A percentile compares a stretch with the other conserved stretches of the same genome.
These are phyloP conservation scores for Laodelphax striatellus DNA, from an alignment of 1,140 invertebrate genomes.

Conservation along the genomic window DNA sequence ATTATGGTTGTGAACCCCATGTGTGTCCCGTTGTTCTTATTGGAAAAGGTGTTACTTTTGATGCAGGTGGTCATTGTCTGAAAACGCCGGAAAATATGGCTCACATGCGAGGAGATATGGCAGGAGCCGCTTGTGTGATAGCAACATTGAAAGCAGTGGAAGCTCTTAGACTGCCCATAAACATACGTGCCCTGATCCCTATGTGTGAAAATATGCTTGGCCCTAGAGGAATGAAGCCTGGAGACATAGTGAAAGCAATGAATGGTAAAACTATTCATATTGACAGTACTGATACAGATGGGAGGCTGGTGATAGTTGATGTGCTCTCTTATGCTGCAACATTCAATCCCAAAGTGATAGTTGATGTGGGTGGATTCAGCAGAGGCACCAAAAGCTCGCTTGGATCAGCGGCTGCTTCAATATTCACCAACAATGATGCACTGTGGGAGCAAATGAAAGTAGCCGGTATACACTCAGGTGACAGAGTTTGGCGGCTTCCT, in stretches of 20 bases:
- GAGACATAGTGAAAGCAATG: slow-evolving; percentile 48
- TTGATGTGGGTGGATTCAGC: slow-evolving; percentile 43
- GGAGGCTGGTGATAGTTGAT: slow-evolving; percentile 49
- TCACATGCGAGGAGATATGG: slow-evolving; percentile 53
- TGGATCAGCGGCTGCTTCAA: slow-evolving; percentile 54
- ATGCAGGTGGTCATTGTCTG: slow-evolving; percentile 51
- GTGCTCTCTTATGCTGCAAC: slow-evolving; percentile 38
- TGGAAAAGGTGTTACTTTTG: slow-evolving; percentile 51
- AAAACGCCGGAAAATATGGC: slow-evolving; percentile 45
- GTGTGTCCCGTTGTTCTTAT: slow-evolving; percentile 31
- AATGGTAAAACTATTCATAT: slow-evolving; percentile 45
- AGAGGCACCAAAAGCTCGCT: slow-evolving; percentile 42
- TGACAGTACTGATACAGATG: slow-evolving; percentile 54
- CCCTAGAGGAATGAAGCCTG: slow-evolving; percentile 44
- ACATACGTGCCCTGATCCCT: slow-evolving; percentile 42
- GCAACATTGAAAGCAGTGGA: slow-evolving; percentile 40
- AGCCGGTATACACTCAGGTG: slow-evolving; percentile 36
- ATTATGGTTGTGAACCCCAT: slow-evolving; percentile 28
- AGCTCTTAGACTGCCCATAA: slow-evolving; percentile 39
- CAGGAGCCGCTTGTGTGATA: slow-evolving; percentile 49
- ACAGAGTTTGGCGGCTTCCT: slow-evolving; percentile 46
- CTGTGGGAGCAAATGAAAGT: slow-evolving; percentile 26
- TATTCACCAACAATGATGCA: slow-evolving; percentile 37
- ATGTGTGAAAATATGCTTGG: slow-evolving; percentile 51
- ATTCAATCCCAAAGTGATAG: slow-evolving; percentile 38